Conservation (phyloP, 92 coral and sea anemone genomes). For the Ricordea florida region DNA sequence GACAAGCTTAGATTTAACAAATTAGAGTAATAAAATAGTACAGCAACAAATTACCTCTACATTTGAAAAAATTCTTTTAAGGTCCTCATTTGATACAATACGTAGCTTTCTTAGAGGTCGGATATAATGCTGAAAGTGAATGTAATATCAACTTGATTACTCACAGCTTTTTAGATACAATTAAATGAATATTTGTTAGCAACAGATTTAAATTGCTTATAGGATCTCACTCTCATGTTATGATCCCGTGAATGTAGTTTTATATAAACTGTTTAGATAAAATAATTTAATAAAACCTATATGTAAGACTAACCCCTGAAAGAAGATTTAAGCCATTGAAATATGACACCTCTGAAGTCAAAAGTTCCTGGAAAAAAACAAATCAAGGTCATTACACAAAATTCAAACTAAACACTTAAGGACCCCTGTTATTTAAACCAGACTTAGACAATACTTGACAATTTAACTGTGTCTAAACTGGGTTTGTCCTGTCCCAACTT, state of each 20-base stretch:
- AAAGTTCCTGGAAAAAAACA: constrained; percentile 73
- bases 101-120: constrained; percentile 81
- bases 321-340: constrained; percentile 85
- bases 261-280: not conserved
- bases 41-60: constrained; percentile 91
- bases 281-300: not conserved
- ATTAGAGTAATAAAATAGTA: no score
- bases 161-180: not conserved
- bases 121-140: constrained; percentile 68
- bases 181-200: not conserved
- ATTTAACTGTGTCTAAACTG: no score
- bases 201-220: no score
- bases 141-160: not conserved
- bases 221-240: not conserved
- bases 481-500: no score
- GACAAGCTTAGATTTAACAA: not conserved
- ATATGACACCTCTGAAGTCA: constrained; percentile 95
- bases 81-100: constrained; percentile 82
- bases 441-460: not conserved
- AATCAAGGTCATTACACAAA: not conserved
- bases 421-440: not conserved
- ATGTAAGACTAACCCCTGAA: constrained; percentile 66
- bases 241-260: no score
- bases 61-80: constrained; percentile 84
- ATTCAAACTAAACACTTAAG: not conserved